Base-by-base conservation (phyloP, 2,888 invertebrate genomes). In the Caenorhabditis macrosperma region DNA sequence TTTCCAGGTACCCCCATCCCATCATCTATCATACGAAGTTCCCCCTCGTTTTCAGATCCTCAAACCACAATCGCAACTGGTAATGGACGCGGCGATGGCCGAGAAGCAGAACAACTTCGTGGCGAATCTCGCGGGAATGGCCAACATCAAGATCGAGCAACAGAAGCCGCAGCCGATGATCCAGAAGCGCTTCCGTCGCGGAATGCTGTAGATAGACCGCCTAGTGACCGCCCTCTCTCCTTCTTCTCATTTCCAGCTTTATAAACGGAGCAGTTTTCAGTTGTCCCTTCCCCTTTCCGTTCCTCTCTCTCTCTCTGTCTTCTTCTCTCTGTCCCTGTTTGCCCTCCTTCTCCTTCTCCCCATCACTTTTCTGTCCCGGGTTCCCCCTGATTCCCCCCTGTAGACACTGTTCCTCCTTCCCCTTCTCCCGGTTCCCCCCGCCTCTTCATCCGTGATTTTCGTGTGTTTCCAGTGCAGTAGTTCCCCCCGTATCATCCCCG, bases 171-270 rank as follows among this genome's bases (percentile, higher is more conserved):
- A 74, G 44, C 78, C 80, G 35, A 85, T 82, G 74, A 78, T 82
- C 57, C 81, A 86, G 41, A 86, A 86, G 30, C 75, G 88, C 26
- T 88, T 88, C 79, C 83, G 88, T 24, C 83, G 88, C 30, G 88
- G 88, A 67, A 87, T 88, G 81, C 72, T 88, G 52, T 88, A 78
- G 81, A 59, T 59, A 55, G 33, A 12, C 20, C 24, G 46, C 60
- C 35, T 57, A 33, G 46, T 61, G 33, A 12, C 7, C 12, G n/a
- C 41, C 35, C 17, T 60, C 28, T 41, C 64, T 46, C 26, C 20
- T 26, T 20, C 7, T 33, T 74, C 67, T 68, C 68, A 55, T 12
- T 78, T 50, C 48, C 30, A 59, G 57, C 68, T 67, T 67, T 72
- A 61, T 48, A 48, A 66, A 48, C 66, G 63, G 60, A 57, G 57